These are phyloP conservation scores for Synergus itoensis DNA, from an alignment of 2,888 invertebrate species.

Conservation along the genomic window DNA sequence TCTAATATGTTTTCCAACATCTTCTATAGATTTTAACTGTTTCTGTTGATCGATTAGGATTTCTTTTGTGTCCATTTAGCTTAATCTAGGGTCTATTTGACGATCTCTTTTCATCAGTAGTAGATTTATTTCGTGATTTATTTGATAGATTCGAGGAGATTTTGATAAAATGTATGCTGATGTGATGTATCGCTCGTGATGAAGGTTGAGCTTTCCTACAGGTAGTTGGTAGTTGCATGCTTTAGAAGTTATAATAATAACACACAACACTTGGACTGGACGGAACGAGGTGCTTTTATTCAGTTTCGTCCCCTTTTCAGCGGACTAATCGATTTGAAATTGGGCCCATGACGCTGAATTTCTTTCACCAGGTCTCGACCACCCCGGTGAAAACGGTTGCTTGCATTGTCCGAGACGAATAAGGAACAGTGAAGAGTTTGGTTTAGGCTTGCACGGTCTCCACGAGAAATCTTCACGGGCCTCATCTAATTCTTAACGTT, in stretches of 20 bases:
- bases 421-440: conserved; percentile 36
- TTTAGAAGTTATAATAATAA: conserved; percentile 10
- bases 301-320: conserved; percentile 21
- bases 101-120: conserved; percentile 13
- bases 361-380: conserved; percentile 34
- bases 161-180: conserved; percentile 8
- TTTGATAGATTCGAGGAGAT: neutral
- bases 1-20: neutral
- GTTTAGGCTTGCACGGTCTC: conserved; percentile 6
- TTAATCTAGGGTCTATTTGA: conserved; percentile 15
- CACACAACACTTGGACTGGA: conserved; percentile 3
- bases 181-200: conserved; percentile 9
- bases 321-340: conserved; percentile 47
- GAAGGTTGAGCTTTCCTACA: neutral
- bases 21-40: neutral
- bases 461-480: conserved; percentile 28
- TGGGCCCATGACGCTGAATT: conserved; percentile 43
- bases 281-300: conserved; percentile 5
- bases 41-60: conserved; percentile 23
- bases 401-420: conserved; percentile 40
- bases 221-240: neutral
- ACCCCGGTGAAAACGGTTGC: conserved; percentile 30
- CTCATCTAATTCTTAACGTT: conserved; percentile 18
- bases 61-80: conserved; percentile 5
- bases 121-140: conserved; percentile 26